Evolutionary conservation across 1,140 invertebrate species (phyloP).

Genomic region (Eupeodes corollae): DNA sequence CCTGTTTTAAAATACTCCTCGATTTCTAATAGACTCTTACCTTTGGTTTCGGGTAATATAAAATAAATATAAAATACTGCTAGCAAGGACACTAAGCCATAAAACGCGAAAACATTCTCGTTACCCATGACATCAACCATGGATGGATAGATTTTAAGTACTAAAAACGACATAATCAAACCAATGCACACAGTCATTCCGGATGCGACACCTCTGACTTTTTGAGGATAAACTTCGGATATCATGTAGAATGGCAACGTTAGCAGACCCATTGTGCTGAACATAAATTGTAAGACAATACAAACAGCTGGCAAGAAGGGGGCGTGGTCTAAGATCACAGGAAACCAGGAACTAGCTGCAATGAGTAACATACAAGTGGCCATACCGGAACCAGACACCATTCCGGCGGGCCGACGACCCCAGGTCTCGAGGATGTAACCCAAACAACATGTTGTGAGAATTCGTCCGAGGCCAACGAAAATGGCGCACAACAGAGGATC

Average conservation of each 20-base stretch:
- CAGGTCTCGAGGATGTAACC: conserved; percentile 45
- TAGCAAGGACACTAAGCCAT: conserved; percentile 50
- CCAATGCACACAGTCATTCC: conserved; percentile 52
- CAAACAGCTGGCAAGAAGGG: conserved; percentile 39
- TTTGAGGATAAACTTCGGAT: conserved; percentile 60
- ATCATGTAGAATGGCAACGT: conserved; percentile 63
- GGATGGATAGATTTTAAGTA: conserved; percentile 62
- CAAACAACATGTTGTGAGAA: conserved; percentile 45
- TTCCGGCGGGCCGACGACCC: conserved; percentile 44
- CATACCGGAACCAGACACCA: conserved; percentile 52
- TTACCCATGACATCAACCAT: conserved; percentile 46
- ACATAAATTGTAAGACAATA: conserved; percentile 48
- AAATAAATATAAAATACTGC: conserved; percentile 56
- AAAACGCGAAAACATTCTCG: conserved; percentile 61
- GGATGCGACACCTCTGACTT: conserved; percentile 53
- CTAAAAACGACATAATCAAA: conserved; percentile 60
- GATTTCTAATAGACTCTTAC: conserved; percentile 63
- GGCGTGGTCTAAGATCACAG: conserved; percentile 12
- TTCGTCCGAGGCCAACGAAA: conserved; percentile 44
- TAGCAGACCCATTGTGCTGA: conserved; percentile 50
- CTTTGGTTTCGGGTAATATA: conserved; percentile 71
- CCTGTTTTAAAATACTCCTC: conserved; percentile 43
- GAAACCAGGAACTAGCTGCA: conserved; percentile 37
- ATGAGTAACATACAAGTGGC: conserved; percentile 45
- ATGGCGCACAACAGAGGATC: conserved; percentile 47